Evolutionary conservation across 2,888 invertebrate genomes (phyloP).

Genomic region (Lasioglossum calceatum): DNA sequence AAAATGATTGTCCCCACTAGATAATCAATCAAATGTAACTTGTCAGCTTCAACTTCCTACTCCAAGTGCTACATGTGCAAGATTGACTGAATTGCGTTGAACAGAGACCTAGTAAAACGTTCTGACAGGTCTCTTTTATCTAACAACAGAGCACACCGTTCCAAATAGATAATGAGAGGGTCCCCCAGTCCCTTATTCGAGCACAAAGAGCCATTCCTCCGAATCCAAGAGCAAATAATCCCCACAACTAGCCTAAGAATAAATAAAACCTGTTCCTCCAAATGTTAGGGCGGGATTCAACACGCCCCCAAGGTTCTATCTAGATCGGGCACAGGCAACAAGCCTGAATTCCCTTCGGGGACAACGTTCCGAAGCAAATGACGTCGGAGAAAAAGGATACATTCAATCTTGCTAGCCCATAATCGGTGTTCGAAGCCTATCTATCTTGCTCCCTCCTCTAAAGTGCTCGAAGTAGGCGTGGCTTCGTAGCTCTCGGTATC

Average conservation of each 20-base stretch:
- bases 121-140: slow-evolving; percentile 2
- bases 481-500: not conserved
- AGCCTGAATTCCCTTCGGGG: not conserved
- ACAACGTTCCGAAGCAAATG: not conserved
- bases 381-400: slow-evolving; percentile 1
- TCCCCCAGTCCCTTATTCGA: not conserved
- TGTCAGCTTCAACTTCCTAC: not conserved
- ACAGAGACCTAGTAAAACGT: not conserved
- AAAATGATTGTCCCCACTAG: not conserved
- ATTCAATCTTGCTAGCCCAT: not conserved
- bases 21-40: too few relatives aligned
- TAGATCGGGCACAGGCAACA: not conserved
- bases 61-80: not conserved
- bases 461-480: slow-evolving; percentile 9
- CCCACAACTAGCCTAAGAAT: not conserved
- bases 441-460: not conserved
- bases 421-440: not conserved
- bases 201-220: not conserved
- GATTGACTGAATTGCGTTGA: not conserved
- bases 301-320: not conserved
- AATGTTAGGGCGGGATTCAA: not conserved
- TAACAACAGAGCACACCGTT: not conserved
- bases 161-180: not conserved
- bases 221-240: not conserved
- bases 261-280: slow-evolving; percentile 3